Evolutionary conservation across 2,113 vertebrate species (phyloP), one percentile per base, ranked within the genome.

Genomic region (Melanotaenia duboulayi): DNA sequence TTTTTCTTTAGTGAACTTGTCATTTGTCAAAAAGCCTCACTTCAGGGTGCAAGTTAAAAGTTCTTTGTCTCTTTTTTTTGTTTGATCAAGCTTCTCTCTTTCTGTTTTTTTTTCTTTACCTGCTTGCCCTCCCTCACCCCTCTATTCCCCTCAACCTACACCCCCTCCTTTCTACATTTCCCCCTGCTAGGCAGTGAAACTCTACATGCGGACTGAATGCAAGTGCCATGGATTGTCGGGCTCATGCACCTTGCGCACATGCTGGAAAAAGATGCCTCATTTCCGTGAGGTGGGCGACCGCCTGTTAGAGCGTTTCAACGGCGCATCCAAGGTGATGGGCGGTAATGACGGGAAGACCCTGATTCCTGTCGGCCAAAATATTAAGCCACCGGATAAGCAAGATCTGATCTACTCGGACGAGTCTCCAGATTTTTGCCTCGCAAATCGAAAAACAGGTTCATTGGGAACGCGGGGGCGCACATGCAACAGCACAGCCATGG

Each of bases 211-310:
- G 86, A 98, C 96, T 11, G 98, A 99, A 71, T 99, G 98, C 82
- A 99, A 99, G 82, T 99, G 98, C 82, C 97, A 99, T 0, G 97
- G 97, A 1, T 94, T 99, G 62, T 99, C 98, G 0, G 96, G 98
- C 57, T 99, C 97, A 4, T 99, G 97, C 94, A 97, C 96, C 0
- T 87, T 99, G 81, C 92, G 96, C 24, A 99, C 97, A 65, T 99
- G 98, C 92, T 99, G 98, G 97, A 96, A 96, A 85, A 99, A 99
- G 93, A 96, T 99, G 95, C 97, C 97, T 8, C 96, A 95, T 74
- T 98, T 99, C 86, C 96, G 97, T 0, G 97, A 99, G 83, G 97
- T 99, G 57, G 97, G 98, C 1, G 94, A 97, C 72, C 95, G 95
- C 23, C 91, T 99, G 23, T 93, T 98, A 0, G 95, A 98, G 87